Evolutionary conservation across 2,888 invertebrate genomes (phyloP), one percentile per base, ranked within the genome.

Genomic region (Microplitis manilae): DNA sequence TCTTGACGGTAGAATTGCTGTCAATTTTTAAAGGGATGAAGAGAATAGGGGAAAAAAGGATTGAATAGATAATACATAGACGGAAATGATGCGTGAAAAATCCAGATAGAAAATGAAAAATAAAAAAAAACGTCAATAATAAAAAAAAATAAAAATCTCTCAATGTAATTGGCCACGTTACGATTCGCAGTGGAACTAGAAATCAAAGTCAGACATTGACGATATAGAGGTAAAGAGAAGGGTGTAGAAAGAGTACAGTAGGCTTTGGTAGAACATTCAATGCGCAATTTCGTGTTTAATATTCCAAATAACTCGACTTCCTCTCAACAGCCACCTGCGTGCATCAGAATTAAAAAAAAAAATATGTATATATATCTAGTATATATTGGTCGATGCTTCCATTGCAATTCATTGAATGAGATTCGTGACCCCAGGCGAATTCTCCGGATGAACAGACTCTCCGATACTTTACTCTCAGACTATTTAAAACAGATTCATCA

Each of bases 241-340:
- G 50, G 50, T 50, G 50, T 50, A 50, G 50, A 50, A 13, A 50
- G 50, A 50, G 50, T 4, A 50, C 13, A 65, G 30, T 30, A 30
- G 20, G 13, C 65, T 30, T 65, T 30, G 38, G 20, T 61, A 61
- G 38, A 62, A 71, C 82, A 83, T 84, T 82, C 84, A 83, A 85
- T 83, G 83, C 84, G 83, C 85, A 85, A 86, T 87, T 86, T 86
- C 85, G 83, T 84, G 85, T 85, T 85, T 84, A 86, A 86, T 85
- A 83, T 85, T 84, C 86, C 84, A 85, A 85, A 86, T 86, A 87
- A 87, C 86, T 83, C 85, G 84, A 85, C 85, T 85, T 86, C 82
- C 85, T 82, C 79, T 71, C 61, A 71, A 62, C 20, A 62, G 62
- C 62, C 62, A 62, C 62, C 62, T 62, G 62, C 62, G 62, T 62